A percentile compares a stretch with the other conserved stretches of the same genome.
phyloP scores from a whole-genome alignment of 2,113 vertebrate species.

The Notiomystis cincta region DNA sequence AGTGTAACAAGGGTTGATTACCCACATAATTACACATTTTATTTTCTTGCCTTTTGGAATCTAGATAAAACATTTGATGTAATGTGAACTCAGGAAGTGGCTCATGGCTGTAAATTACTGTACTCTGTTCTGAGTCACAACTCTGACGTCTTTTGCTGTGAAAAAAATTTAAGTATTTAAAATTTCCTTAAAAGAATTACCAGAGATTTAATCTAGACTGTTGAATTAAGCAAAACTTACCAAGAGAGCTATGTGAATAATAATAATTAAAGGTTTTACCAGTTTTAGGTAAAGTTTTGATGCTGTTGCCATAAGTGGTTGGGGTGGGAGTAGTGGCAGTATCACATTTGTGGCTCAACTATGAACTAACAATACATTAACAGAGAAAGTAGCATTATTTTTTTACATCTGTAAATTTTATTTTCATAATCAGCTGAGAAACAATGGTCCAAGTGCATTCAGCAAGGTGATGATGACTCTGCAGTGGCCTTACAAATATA shows the following conservation, averaged over 20 bases:
- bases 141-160: neutral
- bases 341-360: neutral
- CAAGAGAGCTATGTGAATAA: neutral
- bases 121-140: neutral
- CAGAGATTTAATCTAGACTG: neutral
- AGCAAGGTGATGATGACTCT: conserved; percentile 90
- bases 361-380: neutral
- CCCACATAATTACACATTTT: neutral
- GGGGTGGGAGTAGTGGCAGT: neutral
- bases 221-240: neutral
- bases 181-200: neutral
- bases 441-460: conserved; percentile 92
- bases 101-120: neutral
- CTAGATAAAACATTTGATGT: neutral
- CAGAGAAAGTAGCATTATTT: neutral
- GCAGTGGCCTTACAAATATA: conserved; percentile 84
- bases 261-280: neutral
- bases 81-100: neutral
- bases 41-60: neutral
- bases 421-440: conserved; percentile 80
- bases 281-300: neutral
- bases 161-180: neutral
- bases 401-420: neutral
- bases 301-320: neutral
- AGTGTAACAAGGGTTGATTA: neutral